Evolutionary conservation across 2,113 vertebrate genomes (phyloP), one percentile per base, ranked within the genome.

Genomic region (Onychostruthus taczanowskii): DNA sequence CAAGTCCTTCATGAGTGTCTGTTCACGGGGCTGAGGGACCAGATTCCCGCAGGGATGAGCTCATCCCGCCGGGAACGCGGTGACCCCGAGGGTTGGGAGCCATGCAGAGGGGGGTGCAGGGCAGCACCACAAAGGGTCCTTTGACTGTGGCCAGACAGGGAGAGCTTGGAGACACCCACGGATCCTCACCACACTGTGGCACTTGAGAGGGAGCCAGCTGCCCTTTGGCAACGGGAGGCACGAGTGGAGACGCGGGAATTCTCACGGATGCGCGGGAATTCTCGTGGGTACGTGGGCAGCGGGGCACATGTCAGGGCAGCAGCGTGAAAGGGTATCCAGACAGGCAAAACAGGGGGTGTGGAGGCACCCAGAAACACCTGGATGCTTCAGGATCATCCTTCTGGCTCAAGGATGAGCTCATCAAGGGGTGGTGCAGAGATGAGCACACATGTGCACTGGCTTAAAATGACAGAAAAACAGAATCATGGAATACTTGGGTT

Each of bases 71-170:
- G 30, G 97, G 97, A 97, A 97, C 21, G 68, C 39, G 4, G 73
- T 95, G 96, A 97, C 96, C 94, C 61, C 0, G 49, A 58, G 64
- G 81, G 46, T 20, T 20, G 87, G 83, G 58, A 92, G 77, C 79
- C 15, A 30, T 3, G 13, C 3, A 10, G 11, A 2, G 3, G 75
- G 16, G 78, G 7, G 30, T 7, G 39, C 27, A 49, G 70, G 80
- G 74, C 41, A 30, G 39, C 26, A 19, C 44, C 87, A 98, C 97
- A 98, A 98, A 97, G 95, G 74, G 44, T 33, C 81, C 94, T 98
- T 98, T 98, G 96, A 98, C 39, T 66, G n/a, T 1, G 4, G 39
- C 43, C 87, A 77, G 90, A 93, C 80, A 23, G 72, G 61, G n/a
- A 2, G 5, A 75, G 89, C 93, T 88, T 63, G 53, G 93, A 96